phyloP scores from a whole-genome alignment of 2,113 vertebrate genomes.

The Nibea albiflora region DNA sequence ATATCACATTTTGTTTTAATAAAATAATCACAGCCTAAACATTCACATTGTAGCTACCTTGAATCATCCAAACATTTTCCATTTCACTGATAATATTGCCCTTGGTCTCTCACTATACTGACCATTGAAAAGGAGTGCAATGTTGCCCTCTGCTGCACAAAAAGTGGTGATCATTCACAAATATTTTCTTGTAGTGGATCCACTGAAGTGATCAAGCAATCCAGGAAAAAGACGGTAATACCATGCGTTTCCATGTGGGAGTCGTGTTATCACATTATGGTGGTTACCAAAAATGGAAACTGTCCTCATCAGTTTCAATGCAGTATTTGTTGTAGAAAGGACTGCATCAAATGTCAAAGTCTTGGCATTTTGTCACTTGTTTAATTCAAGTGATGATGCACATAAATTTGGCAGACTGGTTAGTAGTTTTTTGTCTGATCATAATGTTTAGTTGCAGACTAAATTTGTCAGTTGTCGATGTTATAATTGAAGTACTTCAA shows the following conservation, averaged over 20 bases:
- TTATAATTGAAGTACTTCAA: background rate
- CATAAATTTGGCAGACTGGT: background rate
- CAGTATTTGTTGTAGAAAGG: background rate
- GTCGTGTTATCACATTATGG: background rate
- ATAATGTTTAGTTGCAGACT: background rate
- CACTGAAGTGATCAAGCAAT: background rate
- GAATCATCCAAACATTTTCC: background rate
- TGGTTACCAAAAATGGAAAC: background rate
- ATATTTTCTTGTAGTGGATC: background rate
- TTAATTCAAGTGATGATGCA: background rate
- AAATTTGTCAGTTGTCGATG: constrained; percentile 3
- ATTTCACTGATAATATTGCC: background rate
- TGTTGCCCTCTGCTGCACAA: constrained; percentile 63
- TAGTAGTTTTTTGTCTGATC: background rate
- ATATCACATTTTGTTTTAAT: background rate
- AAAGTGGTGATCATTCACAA: background rate
- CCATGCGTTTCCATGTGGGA: background rate
- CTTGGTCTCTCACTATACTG: background rate
- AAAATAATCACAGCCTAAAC: background rate
- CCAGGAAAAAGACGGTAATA: background rate
- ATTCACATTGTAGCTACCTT: constrained; percentile 1
- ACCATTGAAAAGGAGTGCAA: constrained; percentile 10
- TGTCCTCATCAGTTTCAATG: background rate
- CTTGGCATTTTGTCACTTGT: background rate
- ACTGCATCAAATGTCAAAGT: background rate